Percentiles rank a stretch among this genome's conserved stretches.
Conservation (phyloP, 2,797 vertebrate genomes). For the Tympanoctomys barrerae region DNA sequence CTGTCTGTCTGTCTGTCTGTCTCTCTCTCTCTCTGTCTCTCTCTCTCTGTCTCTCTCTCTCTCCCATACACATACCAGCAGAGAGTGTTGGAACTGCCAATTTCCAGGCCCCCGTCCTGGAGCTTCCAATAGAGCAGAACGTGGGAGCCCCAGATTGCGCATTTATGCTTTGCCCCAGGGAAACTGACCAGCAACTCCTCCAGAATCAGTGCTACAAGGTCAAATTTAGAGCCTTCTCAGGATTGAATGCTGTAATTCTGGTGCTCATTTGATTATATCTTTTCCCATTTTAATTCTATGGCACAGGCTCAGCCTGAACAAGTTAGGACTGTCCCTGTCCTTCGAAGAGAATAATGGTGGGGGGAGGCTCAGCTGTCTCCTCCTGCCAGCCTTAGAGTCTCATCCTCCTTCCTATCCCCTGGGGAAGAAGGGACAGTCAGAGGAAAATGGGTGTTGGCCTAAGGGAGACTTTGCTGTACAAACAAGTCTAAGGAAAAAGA, state of each 20-base stretch:
- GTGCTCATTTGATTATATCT: too few species aligned
- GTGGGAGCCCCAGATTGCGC: background rate
- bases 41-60: background rate
- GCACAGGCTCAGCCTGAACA: background rate
- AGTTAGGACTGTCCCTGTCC: background rate
- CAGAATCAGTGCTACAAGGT: background rate
- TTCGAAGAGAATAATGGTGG: background rate
- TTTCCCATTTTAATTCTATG: too few species aligned
- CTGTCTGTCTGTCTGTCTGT: too few species aligned
- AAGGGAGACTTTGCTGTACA: background rate
- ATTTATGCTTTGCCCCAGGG: background rate
- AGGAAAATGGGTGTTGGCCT: background rate
- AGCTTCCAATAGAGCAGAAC: background rate
- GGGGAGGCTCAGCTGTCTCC: background rate
- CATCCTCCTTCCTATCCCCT: background rate
- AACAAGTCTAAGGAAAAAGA: background rate
- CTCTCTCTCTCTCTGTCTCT: too few species aligned
- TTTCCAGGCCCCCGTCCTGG: background rate
- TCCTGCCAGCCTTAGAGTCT: background rate
- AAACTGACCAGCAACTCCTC: fast-evolving
- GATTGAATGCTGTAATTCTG: too few species aligned
- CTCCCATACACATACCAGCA: background rate
- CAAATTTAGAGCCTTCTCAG: background rate
- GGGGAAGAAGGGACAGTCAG: too few species aligned
- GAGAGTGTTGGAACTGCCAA: background rate